A percentile compares a stretch with the other conserved stretches of the same genome.
Evolutionary conservation across 2,113 vertebrate species (phyloP).

Genomic region (Muntiacus reevesi): DNA sequence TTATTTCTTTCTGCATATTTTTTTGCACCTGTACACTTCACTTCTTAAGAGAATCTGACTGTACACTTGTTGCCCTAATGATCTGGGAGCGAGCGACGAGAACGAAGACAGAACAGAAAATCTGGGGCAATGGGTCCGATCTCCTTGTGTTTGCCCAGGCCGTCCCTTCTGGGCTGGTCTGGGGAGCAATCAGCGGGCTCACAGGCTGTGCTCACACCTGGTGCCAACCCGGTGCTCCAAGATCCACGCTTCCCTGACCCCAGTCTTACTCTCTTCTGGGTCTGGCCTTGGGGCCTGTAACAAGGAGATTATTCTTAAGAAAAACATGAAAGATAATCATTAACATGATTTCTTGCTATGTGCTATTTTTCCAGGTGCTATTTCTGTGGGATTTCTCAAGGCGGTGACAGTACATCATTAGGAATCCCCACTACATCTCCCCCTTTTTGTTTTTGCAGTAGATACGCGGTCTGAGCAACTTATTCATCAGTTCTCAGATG

Average conservation of each 20-base stretch:
- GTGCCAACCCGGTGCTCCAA: not conserved
- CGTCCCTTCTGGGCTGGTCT: not conserved
- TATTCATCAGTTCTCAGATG: not conserved
- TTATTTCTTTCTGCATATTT: not conserved
- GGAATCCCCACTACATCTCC: not conserved
- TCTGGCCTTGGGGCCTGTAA: not conserved
- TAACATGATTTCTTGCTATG: fast-evolving
- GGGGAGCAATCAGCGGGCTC: not conserved
- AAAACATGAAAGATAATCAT: not conserved
- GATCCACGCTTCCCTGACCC: not conserved
- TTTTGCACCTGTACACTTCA: not conserved
- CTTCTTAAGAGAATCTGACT: not conserved
- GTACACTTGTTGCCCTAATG: not conserved
- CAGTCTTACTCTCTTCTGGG: not conserved
- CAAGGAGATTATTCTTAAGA: not conserved
- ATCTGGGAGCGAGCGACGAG: not conserved
- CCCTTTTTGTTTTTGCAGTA: not conserved
- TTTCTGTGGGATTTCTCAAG: not conserved
- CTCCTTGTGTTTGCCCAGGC: not conserved
- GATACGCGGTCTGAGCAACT: not conserved
- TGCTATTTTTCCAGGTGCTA: not conserved
- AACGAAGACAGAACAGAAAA: not conserved
- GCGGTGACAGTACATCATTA: fast-evolving
- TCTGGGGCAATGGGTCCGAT: fast-evolving
- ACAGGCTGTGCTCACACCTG: not conserved